These are phyloP conservation scores for Neoarius graeffei DNA, from an alignment of 2,113 vertebrate species.

Conservation along the genomic window DNA sequence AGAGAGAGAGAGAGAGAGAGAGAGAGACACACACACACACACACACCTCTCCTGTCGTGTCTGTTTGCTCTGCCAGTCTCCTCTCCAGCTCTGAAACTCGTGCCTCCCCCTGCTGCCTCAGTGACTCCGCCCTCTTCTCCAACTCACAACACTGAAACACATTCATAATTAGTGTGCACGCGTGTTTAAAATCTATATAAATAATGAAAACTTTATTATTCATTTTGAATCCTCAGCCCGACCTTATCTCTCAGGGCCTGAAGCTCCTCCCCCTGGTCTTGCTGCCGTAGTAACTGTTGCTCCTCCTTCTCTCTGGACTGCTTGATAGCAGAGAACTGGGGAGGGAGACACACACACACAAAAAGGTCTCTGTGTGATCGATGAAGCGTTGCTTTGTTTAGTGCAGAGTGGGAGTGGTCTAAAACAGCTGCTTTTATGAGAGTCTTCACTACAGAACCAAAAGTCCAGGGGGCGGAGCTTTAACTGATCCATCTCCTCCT, in stretches of 20 bases:
- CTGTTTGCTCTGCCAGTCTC: slow-evolving; percentile 51
- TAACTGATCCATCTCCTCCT: background rate
- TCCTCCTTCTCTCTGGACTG: slow-evolving; percentile 70
- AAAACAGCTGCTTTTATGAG: background rate
- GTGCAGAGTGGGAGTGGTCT: background rate
- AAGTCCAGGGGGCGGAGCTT: background rate
- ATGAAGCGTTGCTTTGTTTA: background rate
- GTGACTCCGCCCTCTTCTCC: slow-evolving; percentile 59
- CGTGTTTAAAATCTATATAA: no score
- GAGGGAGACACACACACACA: background rate
- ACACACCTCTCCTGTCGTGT: slow-evolving; percentile 85
- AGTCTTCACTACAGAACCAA: background rate
- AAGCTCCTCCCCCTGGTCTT: slow-evolving; percentile 71
- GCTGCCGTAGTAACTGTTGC: slow-evolving; percentile 61
- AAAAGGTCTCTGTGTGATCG: background rate
- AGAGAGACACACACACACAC: no score
- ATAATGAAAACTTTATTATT: no score
- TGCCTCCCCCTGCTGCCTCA: slow-evolving; percentile 59
- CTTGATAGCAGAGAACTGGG: slow-evolving; percentile 69
- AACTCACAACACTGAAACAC: slow-evolving; percentile 64
- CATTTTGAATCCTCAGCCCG: background rate
- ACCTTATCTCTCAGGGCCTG: slow-evolving; percentile 76
- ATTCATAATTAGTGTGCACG: background rate
- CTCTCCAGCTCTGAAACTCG: slow-evolving; percentile 65
- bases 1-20: slow-evolving; percentile 20